phyloP scores from a whole-genome alignment of 2,888 invertebrate species.

The Tineola bisselliella region DNA sequence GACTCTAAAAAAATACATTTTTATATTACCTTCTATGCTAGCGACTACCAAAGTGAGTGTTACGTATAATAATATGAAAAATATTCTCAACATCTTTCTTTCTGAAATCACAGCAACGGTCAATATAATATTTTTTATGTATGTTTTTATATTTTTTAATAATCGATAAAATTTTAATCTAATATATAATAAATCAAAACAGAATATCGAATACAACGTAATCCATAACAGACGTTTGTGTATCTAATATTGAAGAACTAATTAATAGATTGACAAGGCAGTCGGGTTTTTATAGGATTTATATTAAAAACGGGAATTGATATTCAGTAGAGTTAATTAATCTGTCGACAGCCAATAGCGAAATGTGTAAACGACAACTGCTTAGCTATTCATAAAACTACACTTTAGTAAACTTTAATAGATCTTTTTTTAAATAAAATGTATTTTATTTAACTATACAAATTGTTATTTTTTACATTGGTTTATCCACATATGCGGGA shows the following conservation, averaged over 20 bases:
- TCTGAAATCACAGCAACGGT: neutral
- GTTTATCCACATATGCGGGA: too few relatives aligned
- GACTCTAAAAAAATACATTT: neutral
- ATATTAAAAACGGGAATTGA: neutral
- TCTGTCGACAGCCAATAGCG: neutral
- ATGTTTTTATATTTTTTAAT: too few relatives aligned
- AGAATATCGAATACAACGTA: too few relatives aligned
- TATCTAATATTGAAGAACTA: too few relatives aligned
- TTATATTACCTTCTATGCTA: neutral
- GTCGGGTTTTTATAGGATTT: neutral
- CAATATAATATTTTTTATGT: too few relatives aligned
- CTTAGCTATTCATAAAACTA: neutral
- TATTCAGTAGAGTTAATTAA: neutral
- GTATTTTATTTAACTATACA: too few relatives aligned
- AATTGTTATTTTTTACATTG: too few relatives aligned
- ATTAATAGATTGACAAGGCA: too few relatives aligned
- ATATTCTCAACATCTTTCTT: neutral
- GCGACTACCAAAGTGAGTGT: neutral
- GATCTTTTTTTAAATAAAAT: neutral
- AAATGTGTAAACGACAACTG: neutral
- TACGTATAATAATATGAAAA: neutral
- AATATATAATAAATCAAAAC: too few relatives aligned
- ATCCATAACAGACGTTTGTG: too few relatives aligned
- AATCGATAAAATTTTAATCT: too few relatives aligned
- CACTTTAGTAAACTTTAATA: neutral